Base-by-base conservation (phyloP, 2,797 vertebrate genomes). In the Danio tinwini region DNA sequence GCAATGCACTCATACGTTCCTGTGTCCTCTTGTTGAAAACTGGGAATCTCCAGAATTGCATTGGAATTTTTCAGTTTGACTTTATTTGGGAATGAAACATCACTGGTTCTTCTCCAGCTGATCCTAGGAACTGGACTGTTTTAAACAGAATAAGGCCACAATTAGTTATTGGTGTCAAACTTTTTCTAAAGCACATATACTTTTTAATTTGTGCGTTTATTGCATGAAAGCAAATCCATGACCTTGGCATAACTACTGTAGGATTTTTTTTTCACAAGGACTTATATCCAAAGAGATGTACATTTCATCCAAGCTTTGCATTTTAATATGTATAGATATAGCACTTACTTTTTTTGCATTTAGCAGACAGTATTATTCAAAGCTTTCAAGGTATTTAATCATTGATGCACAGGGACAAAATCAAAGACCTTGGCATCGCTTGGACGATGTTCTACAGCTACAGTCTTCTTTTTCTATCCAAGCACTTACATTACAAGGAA, bases 1-100 rank as follows among this genome's bases (percentile, higher is more conserved):
- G 96, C 96, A 21, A 96, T 87, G 0, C 97, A 99, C 84, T 99
- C 97, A 0, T 99, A 98, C 0, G 93, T 93, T n/a, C 97, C 97
- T 0, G 96, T 90, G 4, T 99, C 97, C 84, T 97, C 97, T 87
- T 98, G 97, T 67, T 99, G 97, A 79, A 98, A 96, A 90, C 93
- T 93, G 0, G 96, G 93, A 56, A 99, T 95, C 91, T 98, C 96
- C 75, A 99, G 95, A 85, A 98, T 90, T 39, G 93, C 97, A 4
- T 93, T 95, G 73, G 94, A 95, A 86, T 97, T 98, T 87, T 91
- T 95, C 88, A 95, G 88, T 82, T 94, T 96, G 79, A 96, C 91
- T 93, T 98, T 98, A 81, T 91, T 94, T 52, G 96, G 93, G 81
- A 99, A 96, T 0, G 96, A 95, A 82, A 95, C 89, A 1, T 96